Evolutionary conservation across 2,797 vertebrate genomes (phyloP).

Genomic region (Crenichthys baileyi): DNA sequence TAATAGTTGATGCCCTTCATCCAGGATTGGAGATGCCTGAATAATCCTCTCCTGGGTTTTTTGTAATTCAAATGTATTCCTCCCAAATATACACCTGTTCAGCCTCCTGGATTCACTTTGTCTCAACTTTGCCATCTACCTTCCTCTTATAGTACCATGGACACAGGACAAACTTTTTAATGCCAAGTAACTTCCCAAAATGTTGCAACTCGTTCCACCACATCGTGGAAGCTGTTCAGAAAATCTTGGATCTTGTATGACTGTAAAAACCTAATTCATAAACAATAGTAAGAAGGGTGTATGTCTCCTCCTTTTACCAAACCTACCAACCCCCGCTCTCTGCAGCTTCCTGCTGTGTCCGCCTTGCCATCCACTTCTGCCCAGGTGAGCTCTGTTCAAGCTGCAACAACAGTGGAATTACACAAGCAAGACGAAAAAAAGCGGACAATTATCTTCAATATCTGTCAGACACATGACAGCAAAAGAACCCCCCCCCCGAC

Average conservation of each 20-base stretch:
- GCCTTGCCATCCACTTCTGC: slow-evolving; percentile 64
- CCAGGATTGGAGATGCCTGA: slow-evolving; percentile 66
- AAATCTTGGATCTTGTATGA: slow-evolving; percentile 37
- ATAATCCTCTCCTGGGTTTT: slow-evolving; percentile 76
- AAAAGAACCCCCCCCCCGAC: slow-evolving; percentile 43
- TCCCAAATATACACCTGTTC: slow-evolving; percentile 72
- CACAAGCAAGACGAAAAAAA: slow-evolving; percentile 82
- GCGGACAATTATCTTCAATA: slow-evolving; percentile 87
- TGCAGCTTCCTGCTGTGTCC: slow-evolving; percentile 51
- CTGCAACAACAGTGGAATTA: slow-evolving; percentile 77
- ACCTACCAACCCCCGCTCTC: slow-evolving; percentile 50
- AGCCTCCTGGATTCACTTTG: slow-evolving; percentile 55
- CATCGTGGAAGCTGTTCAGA: slow-evolving; percentile 19
- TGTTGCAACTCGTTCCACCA: slow-evolving; percentile 16
- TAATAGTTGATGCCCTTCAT: slow-evolving; percentile 77
- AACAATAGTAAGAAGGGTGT: slow-evolving; percentile 47
- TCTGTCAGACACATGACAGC: slow-evolving; percentile 86
- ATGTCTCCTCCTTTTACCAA: slow-evolving; percentile 54
- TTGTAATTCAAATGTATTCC: slow-evolving; percentile 81
- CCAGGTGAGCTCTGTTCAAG: slow-evolving; percentile 81
- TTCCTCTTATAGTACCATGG: slow-evolving; percentile 23
- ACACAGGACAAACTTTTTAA: slow-evolving; percentile 32
- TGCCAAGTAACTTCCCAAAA: slow-evolving; percentile 19
- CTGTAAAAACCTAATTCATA: slow-evolving; percentile 52
- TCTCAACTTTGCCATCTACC: slow-evolving; percentile 45